Evolutionary conservation across 2,888 invertebrate species (phyloP).

Genomic region (Hartigia nigra): DNA sequence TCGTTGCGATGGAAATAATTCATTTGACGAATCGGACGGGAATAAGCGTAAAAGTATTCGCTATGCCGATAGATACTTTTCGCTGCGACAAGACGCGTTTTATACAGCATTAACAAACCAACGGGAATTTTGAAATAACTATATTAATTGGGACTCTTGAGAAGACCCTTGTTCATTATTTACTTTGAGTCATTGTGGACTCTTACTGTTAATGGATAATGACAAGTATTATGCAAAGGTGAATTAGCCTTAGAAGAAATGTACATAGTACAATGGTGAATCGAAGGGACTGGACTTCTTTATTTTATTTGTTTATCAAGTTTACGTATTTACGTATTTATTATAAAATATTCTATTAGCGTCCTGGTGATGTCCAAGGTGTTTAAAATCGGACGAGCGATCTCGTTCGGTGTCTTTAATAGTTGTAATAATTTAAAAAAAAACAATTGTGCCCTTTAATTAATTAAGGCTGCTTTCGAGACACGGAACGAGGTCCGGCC

Average conservation of each 20-base stretch:
- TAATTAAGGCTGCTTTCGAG: neutral
- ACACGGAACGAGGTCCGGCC: neutral
- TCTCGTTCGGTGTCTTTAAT: slow-evolving; percentile 25
- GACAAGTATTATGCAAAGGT: neutral
- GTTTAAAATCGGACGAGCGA: slow-evolving; percentile 15
- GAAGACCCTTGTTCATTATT: neutral
- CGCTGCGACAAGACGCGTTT: neutral
- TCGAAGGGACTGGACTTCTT: neutral
- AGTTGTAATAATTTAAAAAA: too few species aligned
- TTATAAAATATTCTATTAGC: neutral
- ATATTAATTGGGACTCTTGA: neutral
- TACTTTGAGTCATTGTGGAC: neutral
- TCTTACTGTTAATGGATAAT: neutral
- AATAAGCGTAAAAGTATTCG: neutral
- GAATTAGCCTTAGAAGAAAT: neutral
- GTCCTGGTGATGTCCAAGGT: neutral
- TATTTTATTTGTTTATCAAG: neutral
- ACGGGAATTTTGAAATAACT: neutral
- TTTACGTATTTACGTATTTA: neutral
- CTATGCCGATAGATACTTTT: neutral
- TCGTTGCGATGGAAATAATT: neutral
- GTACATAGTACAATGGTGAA: neutral
- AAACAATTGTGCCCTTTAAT: neutral
- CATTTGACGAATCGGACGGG: neutral
- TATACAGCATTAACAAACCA: neutral